Base-by-base conservation (phyloP, 2,888 invertebrate species). In the Plagiodera versicolora region DNA sequence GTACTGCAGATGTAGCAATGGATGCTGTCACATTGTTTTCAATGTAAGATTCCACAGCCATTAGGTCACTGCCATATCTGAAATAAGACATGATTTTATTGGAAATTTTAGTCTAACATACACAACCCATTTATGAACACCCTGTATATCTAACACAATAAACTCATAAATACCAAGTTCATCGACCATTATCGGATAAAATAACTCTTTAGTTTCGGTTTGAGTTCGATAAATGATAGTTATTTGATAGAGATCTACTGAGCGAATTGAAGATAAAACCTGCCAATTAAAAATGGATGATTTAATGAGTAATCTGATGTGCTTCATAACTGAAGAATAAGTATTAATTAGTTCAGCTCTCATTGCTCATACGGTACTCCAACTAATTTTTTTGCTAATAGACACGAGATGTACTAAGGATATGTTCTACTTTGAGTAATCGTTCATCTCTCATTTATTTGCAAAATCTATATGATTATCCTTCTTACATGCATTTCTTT, bases 41-140 rank as follows among this genome's bases (percentile, higher is more conserved):
- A 67, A 87, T 85, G 80, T 91, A 94, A 45, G 90, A 91, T 78
- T 95, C 95, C 70, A 97, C 90, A 63, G 94, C 89, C 84, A 95
- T 94, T 72, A 98, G 82, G 77, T 95, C 94, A 83, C 95, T 94
- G 74, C 97, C 97, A 81, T 97, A 97, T 82, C 97, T 96, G 80
- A 61, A 82, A 81, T 61, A 67, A 24, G 24, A 24, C 3, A 24
- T 24, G 24, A 24, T 24, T 24, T 24, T 24, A 24, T 24, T 24
- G 6, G 3, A 24, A 5, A 24, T n/a, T n/a, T n/a, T n/a, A n/a
- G n/a, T n/a, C n/a, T n/a, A n/a, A n/a, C n/a, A n/a, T n/a, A n/a
- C n/a, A n/a, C n/a, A n/a, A n/a, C n/a, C n/a, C n/a, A n/a, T n/a
- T n/a, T n/a, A n/a, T n/a, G n/a, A n/a, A n/a, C n/a, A n/a, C n/a